phyloP scores from a whole-genome alignment of 2,888 invertebrate genomes.

The Hoplodrina ambigua region DNA sequence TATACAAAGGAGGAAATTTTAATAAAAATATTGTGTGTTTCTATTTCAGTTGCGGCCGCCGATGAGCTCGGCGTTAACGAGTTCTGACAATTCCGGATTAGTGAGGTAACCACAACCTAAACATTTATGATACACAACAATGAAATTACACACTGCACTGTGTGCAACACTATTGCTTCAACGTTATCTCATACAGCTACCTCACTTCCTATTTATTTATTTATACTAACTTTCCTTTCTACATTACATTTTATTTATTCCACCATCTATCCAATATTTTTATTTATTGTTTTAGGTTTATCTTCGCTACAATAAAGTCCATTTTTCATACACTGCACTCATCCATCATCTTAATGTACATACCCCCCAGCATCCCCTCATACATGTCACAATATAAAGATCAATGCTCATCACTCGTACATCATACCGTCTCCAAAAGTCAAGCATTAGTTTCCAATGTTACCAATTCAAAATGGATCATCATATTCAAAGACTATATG shows the following conservation, averaged over 20 bases:
- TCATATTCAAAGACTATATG: conserved; percentile 84
- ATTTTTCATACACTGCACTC: conserved; percentile 77
- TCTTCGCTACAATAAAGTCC: conserved; percentile 84
- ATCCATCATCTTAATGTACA: conserved; percentile 77
- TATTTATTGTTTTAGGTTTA: conserved; percentile 89
- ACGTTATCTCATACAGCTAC: conserved; percentile 53
- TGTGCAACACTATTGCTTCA: conserved; percentile 59
- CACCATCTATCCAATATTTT: conserved; percentile 58
- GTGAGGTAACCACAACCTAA: conserved; percentile 82
- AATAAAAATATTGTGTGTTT: conserved; percentile 36
- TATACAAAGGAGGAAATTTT: not conserved
- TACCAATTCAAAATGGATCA: conserved; percentile 79
- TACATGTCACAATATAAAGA: conserved; percentile 77
- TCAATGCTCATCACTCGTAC: conserved; percentile 70
- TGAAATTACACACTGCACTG: conserved; percentile 36
- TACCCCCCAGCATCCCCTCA: conserved; percentile 74
- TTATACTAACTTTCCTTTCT: conserved; percentile 49
- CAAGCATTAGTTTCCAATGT: conserved; percentile 71
- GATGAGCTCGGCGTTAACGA: conserved; percentile 86
- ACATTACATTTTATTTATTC: conserved; percentile 55
- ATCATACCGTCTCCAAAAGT: conserved; percentile 72
- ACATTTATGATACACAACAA: conserved; percentile 49
- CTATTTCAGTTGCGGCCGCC: conserved; percentile 88
- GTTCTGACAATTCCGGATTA: conserved; percentile 90
- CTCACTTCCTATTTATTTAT: conserved; percentile 55